These are phyloP conservation scores for Sphinx pinastri DNA, from an alignment of 2,888 invertebrate species.

Conservation along the genomic window DNA sequence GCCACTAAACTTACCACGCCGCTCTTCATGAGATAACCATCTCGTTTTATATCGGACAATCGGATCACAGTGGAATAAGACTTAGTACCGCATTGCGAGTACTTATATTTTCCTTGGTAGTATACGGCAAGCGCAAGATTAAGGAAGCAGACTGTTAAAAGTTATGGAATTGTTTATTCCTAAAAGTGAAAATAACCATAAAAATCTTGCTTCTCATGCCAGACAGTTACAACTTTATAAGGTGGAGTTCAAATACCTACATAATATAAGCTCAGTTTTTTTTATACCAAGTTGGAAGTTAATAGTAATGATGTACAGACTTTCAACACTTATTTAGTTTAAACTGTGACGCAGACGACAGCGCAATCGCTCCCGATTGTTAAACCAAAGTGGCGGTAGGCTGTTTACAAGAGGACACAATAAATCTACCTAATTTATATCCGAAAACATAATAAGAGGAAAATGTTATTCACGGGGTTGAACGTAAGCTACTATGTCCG, in stretches of 20 bases:
- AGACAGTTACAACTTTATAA: too few species aligned
- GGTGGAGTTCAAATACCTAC: too few species aligned
- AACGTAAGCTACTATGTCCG: constrained; percentile 62
- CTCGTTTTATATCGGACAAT: constrained; percentile 57
- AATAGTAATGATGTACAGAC: background rate
- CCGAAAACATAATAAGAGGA: constrained; percentile 80
- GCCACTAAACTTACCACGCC: constrained; percentile 33
- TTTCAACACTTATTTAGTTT: constrained; percentile 3
- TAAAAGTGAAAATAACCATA: too few species aligned
- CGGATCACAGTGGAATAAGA: constrained; percentile 31
- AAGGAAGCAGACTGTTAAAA: too few species aligned
- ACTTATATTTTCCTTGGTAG: background rate
- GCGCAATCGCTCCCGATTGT: constrained; percentile 48
- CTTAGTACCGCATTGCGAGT: background rate
- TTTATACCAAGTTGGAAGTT: background rate
- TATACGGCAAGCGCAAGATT: too few species aligned
- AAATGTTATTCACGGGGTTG: constrained; percentile 73
- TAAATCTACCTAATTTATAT: constrained; percentile 82
- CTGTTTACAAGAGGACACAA: constrained; percentile 53
- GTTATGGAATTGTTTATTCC: too few species aligned
- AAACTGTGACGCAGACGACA: constrained; percentile 35
- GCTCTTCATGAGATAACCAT: constrained; percentile 52
- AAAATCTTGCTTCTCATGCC: too few species aligned
- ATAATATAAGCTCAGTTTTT: too few species aligned
- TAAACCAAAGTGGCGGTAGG: constrained; percentile 50